Evolutionary conservation across 1,140 invertebrate species (phyloP), one percentile per base, ranked within the genome.

Genomic region (Lepidurus arcticus): DNA sequence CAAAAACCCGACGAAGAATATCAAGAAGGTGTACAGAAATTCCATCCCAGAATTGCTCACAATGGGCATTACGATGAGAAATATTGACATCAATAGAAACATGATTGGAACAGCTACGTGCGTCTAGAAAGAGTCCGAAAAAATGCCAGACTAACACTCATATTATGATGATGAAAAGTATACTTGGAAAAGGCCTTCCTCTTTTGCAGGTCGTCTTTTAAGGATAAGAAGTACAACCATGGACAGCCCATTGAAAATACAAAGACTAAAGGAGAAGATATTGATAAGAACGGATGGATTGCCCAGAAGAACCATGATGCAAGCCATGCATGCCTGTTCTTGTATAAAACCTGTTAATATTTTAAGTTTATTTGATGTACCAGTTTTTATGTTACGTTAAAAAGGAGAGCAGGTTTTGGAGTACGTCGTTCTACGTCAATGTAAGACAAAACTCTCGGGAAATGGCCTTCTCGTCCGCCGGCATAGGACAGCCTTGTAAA

Each of bases 61-160:
- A 43, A 97, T 92, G 21, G 94, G 94, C 10, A 90, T 88, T 1
- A 94, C 83, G 1, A 93, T 90, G 1, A 96, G 85, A 82, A 92
- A 94, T 44, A 93, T 86, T 0, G 93, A 89, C 1, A 94, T 87
- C 0, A 90, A 44, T 1, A 94, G 82, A 47, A 95, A 90, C 73
- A 95, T 85, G 78, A 92, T 88, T 0, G 93, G 93, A 78, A 96
- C 90, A 6, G 90, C 78, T 8, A 91, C 89, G 1, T 93, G 92
- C 7, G 96, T 89, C 90, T 91, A 82, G 65, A 85, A 85, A 81
- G 73, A 76, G 80, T 73, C 26, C 26, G 26, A 26, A 26, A 82
- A 77, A 80, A 73, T 26, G 47, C 21, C 34, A 0, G 10, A 53
- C 0, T 13, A 77, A 42, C 11, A 74, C 11, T 16, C 24, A 34